phyloP scores from a whole-genome alignment of 2,113 vertebrate genomes.

The Lepus timidus region DNA sequence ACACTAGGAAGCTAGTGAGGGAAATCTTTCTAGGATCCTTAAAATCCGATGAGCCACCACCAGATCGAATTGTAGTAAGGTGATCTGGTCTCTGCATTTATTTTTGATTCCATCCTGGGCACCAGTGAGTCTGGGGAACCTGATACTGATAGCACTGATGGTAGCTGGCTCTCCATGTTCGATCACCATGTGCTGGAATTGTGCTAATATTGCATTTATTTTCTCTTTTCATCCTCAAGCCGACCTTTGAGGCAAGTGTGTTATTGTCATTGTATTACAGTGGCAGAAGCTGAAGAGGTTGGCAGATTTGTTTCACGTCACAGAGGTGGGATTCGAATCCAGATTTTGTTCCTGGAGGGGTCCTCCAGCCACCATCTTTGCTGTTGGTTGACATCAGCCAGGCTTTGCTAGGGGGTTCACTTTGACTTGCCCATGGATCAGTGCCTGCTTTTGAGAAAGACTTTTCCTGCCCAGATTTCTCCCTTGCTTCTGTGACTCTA shows the following conservation, averaged over 20 bases:
- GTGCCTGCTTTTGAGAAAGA: background rate
- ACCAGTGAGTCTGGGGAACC: background rate
- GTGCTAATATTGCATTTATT: background rate
- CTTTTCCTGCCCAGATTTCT: background rate
- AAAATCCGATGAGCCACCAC: background rate
- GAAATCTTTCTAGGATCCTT: background rate
- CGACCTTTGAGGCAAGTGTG: background rate
- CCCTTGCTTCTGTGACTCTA: background rate
- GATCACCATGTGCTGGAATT: background rate
- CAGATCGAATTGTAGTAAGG: background rate
- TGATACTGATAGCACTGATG: background rate
- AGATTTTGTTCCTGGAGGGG: background rate
- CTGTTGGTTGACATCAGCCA: background rate
- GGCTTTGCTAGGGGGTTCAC: background rate
- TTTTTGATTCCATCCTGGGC: background rate
- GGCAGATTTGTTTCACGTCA: background rate
- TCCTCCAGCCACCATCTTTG: background rate
- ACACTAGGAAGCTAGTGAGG: background rate
- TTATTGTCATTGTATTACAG: background rate
- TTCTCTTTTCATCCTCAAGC: conserved; percentile 4
- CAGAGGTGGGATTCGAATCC: background rate
- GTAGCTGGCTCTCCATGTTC: background rate
- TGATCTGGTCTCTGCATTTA: background rate
- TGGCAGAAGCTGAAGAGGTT: background rate
- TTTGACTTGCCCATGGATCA: background rate